Conservation (phyloP, 2,888 invertebrate species). For the Leptopilina drosophilae region DNA sequence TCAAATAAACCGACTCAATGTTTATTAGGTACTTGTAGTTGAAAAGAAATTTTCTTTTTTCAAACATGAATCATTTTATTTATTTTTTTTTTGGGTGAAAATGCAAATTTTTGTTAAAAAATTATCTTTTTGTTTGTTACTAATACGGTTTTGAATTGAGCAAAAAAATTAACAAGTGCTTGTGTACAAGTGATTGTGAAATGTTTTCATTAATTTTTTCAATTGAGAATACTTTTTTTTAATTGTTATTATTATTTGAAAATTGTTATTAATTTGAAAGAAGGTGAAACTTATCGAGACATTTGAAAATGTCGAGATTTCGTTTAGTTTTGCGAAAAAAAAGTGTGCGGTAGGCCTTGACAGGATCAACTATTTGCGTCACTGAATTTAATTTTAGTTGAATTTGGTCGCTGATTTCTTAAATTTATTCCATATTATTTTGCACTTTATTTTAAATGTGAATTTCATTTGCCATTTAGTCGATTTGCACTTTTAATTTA, state of each 20-base stretch:
- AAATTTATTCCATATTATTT: conserved; percentile 5
- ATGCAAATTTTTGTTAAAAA: too few relatives aligned
- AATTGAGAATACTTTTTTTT: too few relatives aligned
- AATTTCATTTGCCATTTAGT: neutral
- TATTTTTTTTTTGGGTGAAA: neutral
- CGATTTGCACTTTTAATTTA: neutral
- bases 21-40: conserved; percentile 36
- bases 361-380: conserved; percentile 13
- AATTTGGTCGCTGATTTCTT: neutral
- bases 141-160: too few relatives aligned
- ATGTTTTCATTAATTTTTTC: too few relatives aligned
- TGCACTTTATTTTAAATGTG: neutral
- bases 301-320: conserved; percentile 3
- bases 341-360: conserved; percentile 7
- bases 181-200: too few relatives aligned
- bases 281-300: neutral
- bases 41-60: neutral
- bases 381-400: neutral
- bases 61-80: neutral
- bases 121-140: too few relatives aligned
- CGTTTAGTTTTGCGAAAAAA: neutral
- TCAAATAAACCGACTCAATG: conserved; percentile 43
- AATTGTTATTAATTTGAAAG: too few relatives aligned
- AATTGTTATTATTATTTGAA: too few relatives aligned
- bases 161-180: too few relatives aligned